phyloP scores from a whole-genome alignment of 2,113 vertebrate species.

The Neogobius melanostomus region DNA sequence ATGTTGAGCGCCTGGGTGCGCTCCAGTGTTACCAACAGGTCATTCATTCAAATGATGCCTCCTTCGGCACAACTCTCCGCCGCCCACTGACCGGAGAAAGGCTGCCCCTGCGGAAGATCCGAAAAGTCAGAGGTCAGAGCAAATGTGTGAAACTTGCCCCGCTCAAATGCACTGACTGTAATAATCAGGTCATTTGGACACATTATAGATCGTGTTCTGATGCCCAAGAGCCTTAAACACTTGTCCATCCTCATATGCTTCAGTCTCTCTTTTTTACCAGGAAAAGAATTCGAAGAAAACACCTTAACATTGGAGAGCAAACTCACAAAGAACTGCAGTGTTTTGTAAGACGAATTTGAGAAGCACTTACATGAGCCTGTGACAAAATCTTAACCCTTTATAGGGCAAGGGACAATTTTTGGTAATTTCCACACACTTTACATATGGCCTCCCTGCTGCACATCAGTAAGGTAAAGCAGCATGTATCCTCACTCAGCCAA shows the following conservation, averaged over 20 bases:
- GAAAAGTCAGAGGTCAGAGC: slow-evolving; percentile 33
- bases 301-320: background rate
- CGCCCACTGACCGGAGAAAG: slow-evolving; percentile 12
- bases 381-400: no score
- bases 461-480: no score
- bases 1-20: slow-evolving; percentile 8
- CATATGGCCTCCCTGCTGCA: no score
- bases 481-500: no score
- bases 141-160: slow-evolving; percentile 16
- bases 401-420: no score
- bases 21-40: slow-evolving; percentile 11
- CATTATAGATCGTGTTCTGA: slow-evolving; percentile 2
- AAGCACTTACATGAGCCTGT: no score
- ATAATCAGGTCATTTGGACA: slow-evolving; percentile 4
- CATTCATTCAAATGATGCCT: slow-evolving; percentile 16
- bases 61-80: slow-evolving; percentile 14
- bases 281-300: background rate
- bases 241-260: background rate
- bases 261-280: background rate
- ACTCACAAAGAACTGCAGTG: background rate
- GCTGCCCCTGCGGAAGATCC: slow-evolving; percentile 17
- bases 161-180: slow-evolving; percentile 2
- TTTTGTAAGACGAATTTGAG: background rate
- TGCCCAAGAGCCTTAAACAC: background rate
- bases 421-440: no score